Percentiles rank a stretch among this genome's conserved stretches.
These are phyloP conservation scores for Otolemur crassicaudatus DNA, from an alignment of 2,797 vertebrate species.

Conservation along the genomic window DNA sequence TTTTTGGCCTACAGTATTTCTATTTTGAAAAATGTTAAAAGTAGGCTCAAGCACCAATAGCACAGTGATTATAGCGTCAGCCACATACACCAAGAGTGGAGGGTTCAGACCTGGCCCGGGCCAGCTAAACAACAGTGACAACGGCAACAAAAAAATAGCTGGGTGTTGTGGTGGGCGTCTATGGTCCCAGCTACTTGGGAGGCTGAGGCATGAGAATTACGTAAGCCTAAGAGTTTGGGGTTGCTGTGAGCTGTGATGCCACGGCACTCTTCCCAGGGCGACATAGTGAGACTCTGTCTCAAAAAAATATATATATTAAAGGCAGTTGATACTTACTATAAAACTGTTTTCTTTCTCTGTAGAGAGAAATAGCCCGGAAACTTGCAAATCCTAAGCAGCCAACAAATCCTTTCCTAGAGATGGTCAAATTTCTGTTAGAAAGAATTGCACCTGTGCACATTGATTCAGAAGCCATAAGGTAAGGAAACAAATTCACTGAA, in stretches of 20 bases:
- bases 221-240: no score
- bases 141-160: no score
- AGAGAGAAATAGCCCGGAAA: conserved; percentile 99
- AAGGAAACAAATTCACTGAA: conserved; percentile 61
- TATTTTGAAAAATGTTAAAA: conserved; percentile 50
- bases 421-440: conserved; percentile 99
- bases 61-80: no score
- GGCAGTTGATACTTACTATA: conserved; percentile 52
- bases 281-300: no score
- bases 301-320: not conserved
- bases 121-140: no score
- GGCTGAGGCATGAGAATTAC: no score
- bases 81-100: no score
- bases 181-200: no score
- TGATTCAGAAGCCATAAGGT: conserved; percentile 99
- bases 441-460: conserved; percentile 99
- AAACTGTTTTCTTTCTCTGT: conserved; percentile 79
- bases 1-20: not conserved
- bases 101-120: no score
- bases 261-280: no score
- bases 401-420: conserved; percentile 99
- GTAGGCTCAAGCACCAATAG: not conserved
- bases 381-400: conserved; percentile 99
- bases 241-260: no score
- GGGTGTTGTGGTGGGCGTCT: no score